phyloP scores from a whole-genome alignment of 2,888 invertebrate species.

The Melikaiella ostensackeni region DNA sequence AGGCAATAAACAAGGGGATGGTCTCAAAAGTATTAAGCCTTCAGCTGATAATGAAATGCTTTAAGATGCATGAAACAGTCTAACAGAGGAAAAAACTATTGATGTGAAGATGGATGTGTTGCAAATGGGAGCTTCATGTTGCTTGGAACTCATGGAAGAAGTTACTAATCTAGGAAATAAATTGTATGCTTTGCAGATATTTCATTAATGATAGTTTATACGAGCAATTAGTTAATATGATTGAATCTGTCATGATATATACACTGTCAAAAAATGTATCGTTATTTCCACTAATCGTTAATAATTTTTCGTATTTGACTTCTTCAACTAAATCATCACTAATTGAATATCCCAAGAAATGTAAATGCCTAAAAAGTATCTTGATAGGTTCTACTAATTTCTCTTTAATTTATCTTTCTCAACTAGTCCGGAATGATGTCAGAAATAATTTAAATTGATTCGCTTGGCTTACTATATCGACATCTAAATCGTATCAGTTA shows the following conservation, averaged over 20 bases:
- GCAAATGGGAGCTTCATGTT: constrained; percentile 8
- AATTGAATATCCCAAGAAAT: neutral
- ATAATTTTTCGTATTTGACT: neutral
- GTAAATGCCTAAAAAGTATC: neutral
- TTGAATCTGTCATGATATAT: neutral
- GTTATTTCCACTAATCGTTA: no score
- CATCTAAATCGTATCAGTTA: constrained; percentile 33
- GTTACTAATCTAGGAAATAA: constrained; percentile 11
- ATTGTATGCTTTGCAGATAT: constrained; percentile 17
- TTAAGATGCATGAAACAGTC: constrained; percentile 15
- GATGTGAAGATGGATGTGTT: constrained; percentile 16
- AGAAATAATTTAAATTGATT: neutral
- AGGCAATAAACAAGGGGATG: neutral
- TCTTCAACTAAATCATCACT: neutral
- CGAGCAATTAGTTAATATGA: neutral
- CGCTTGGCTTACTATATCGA: constrained; percentile 25
- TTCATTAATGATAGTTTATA: constrained; percentile 15
- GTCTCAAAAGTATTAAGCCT: constrained; percentile 14
- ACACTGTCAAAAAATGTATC: neutral
- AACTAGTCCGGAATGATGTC: constrained; percentile 18
- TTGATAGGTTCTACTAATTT: constrained; percentile 6
- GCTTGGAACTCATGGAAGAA: neutral
- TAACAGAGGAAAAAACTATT: constrained; percentile 15
- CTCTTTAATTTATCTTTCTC: constrained; percentile 1
- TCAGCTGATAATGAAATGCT: constrained; percentile 23